Percentiles rank a stretch among this genome's conserved stretches.
phyloP scores from a whole-genome alignment of 2,113 vertebrate genomes.

The Mastomys coucha region DNA sequence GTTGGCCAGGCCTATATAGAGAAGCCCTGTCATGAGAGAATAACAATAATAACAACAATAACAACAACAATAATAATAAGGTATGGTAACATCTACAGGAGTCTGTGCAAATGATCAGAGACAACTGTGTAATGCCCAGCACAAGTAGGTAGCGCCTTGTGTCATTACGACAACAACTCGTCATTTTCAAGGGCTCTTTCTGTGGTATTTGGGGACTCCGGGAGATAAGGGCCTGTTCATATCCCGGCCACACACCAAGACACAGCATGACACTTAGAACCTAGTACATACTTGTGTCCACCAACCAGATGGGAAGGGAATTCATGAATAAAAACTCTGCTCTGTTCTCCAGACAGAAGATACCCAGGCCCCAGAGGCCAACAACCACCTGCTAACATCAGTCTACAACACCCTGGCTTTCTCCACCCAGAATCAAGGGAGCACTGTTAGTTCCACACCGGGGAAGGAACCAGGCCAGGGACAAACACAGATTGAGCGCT shows the following conservation, averaged over 20 bases:
- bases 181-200: not conserved
- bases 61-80: not conserved
- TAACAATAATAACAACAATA: too few species aligned
- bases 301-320: not conserved
- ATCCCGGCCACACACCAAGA: not conserved
- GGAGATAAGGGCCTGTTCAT: not conserved
- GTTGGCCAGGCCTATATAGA: not conserved
- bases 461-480: slow-evolving; percentile 71
- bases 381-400: slow-evolving; percentile 26
- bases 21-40: not conserved
- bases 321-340: not conserved
- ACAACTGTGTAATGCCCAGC: not conserved
- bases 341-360: not conserved
- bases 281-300: not conserved
- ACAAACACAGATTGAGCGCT: slow-evolving; percentile 80
- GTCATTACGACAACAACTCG: not conserved
- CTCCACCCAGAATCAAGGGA: slow-evolving; percentile 61
- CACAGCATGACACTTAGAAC: not conserved
- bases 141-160: not conserved
- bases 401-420: slow-evolving; percentile 58
- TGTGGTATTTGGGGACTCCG: not conserved
- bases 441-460: slow-evolving; percentile 66
- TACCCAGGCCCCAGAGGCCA: not conserved
- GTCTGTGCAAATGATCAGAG: not conserved
- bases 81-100: too few species aligned